These are phyloP conservation scores for Cosmia pyralina DNA, from an alignment of 2,888 invertebrate species.

Conservation along the genomic window DNA sequence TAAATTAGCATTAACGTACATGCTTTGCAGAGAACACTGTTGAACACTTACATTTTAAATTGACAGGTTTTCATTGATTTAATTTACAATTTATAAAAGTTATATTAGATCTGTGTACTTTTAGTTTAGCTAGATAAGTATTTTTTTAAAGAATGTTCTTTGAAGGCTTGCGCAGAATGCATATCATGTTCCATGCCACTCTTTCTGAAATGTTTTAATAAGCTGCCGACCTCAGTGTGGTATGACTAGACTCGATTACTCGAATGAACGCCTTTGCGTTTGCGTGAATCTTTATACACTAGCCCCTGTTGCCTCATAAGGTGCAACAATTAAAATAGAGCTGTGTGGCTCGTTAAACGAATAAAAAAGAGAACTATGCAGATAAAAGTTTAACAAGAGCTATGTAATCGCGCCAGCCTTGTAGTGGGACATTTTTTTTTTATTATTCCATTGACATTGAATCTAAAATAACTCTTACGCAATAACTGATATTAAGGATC, in stretches of 20 bases:
- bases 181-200: conserved; percentile 2
- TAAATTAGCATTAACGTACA: conserved; percentile 39
- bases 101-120: conserved; percentile 23
- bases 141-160: conserved; percentile 29
- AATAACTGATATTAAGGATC: conserved; percentile 36
- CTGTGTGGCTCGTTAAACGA: background rate
- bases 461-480: conserved; percentile 22
- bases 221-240: background rate
- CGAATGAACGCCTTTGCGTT: background rate
- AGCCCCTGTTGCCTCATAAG: too few species aligned
- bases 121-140: conserved; percentile 31
- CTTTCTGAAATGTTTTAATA: conserved; percentile 5
- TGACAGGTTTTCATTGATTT: conserved; percentile 14
- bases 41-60: conserved; percentile 16
- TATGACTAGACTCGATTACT: too few species aligned
- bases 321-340: background rate
- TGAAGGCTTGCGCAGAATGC: conserved; percentile 39
- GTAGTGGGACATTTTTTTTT: conserved; percentile 3
- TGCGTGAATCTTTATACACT: too few species aligned
- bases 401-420: conserved; percentile 30
- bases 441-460: conserved; percentile 16
- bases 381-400: background rate
- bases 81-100: conserved; percentile 15
- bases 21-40: conserved; percentile 32
- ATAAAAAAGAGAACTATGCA: background rate